Conservation (phyloP, 1,140 invertebrate genomes). For the Eriosoma lanigerum region DNA sequence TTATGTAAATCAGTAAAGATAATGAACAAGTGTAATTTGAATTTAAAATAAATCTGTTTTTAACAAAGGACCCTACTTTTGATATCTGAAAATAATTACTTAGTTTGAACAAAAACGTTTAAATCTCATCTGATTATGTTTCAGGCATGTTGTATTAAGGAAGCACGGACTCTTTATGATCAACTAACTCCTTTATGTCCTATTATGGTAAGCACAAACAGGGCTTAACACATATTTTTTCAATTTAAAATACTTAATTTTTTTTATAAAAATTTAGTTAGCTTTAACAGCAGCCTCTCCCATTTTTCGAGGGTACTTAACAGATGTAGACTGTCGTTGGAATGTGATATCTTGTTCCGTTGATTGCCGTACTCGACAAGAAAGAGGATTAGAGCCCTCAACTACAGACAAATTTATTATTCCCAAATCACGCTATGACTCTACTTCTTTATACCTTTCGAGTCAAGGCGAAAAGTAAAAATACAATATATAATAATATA, state of each 20-base stretch:
- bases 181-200: slow-evolving; percentile 96
- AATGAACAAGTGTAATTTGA: too few relatives aligned
- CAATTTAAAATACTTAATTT: too few relatives aligned
- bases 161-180: slow-evolving; percentile 95
- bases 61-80: too few relatives aligned
- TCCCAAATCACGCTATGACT: slow-evolving; percentile 95
- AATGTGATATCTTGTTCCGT: slow-evolving; percentile 85
- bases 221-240: background rate
- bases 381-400: slow-evolving; percentile 80
- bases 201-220: slow-evolving; percentile 75
- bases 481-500: too few relatives aligned
- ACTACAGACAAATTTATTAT: slow-evolving; percentile 82
- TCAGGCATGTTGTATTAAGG: slow-evolving; percentile 94
- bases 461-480: slow-evolving; percentile 72
- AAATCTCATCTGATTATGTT: too few relatives aligned
- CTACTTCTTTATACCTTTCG: slow-evolving; percentile 95
- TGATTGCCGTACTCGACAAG: slow-evolving; percentile 93
- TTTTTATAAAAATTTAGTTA: slow-evolving; percentile 73
- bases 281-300: slow-evolving; percentile 96
- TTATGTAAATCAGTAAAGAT: too few relatives aligned
- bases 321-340: slow-evolving; percentile 97
- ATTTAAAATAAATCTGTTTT: too few relatives aligned
- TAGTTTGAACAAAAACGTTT: too few relatives aligned
- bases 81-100: too few relatives aligned
- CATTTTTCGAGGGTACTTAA: slow-evolving; percentile 87